These are phyloP conservation scores for Gymnodraco acuticeps DNA, from an alignment of 2,797 vertebrate species.

Conservation along the genomic window DNA sequence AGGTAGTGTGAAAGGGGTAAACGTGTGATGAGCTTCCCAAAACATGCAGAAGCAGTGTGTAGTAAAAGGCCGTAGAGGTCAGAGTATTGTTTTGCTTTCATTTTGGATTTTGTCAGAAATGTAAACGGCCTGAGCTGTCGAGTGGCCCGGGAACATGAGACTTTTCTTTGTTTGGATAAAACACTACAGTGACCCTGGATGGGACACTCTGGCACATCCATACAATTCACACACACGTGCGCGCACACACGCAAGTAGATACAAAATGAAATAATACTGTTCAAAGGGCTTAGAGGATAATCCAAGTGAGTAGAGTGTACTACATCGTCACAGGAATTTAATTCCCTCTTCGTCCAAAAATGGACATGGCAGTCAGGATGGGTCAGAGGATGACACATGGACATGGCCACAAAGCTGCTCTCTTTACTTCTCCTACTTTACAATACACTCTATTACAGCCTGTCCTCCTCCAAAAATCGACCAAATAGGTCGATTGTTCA, in stretches of 20 bases:
- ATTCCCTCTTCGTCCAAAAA: conserved; percentile 79
- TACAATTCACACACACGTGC: conserved; percentile 28
- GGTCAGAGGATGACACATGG: conserved; percentile 61
- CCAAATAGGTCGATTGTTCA: no score
- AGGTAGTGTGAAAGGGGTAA: no score
- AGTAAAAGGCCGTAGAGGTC: conserved; percentile 64
- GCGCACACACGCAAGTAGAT: conserved; percentile 37
- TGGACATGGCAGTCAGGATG: conserved; percentile 61
- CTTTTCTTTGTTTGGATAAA: conserved; percentile 66
- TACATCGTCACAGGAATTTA: conserved; percentile 81
- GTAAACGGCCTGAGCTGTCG: conserved; percentile 54
- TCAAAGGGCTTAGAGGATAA: conserved; percentile 85
- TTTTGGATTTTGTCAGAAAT: conserved; percentile 68
- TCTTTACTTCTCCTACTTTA: conserved; percentile 33
- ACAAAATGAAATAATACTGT: conserved; percentile 80
- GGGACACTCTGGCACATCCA: conserved; percentile 41
- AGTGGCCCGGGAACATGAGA: conserved; percentile 51
- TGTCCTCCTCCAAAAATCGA: no score
- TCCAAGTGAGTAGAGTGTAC: conserved; percentile 78
- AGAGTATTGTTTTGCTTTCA: conserved; percentile 57
- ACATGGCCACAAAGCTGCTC: conserved; percentile 46
- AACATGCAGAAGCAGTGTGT: conserved; percentile 46
- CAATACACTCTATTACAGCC: neutral
- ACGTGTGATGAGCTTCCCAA: conserved; percentile 51
- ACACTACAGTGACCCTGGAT: conserved; percentile 47